These are phyloP conservation scores for Pampus argenteus DNA, from an alignment of 2,797 vertebrate genomes.

Conservation along the genomic window DNA sequence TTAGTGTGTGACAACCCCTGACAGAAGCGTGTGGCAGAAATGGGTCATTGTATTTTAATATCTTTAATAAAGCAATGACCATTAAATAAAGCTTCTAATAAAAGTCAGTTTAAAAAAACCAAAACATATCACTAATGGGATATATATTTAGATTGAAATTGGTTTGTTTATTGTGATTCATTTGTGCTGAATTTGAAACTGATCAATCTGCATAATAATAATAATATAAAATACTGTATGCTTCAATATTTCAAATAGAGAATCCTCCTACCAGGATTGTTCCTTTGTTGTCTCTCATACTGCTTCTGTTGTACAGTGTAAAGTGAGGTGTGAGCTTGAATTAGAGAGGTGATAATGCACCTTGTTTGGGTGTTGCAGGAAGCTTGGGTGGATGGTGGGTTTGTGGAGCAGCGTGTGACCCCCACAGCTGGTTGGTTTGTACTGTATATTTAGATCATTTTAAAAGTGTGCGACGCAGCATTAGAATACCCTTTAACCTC, in stretches of 20 bases:
- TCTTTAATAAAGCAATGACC: conserved; percentile 34
- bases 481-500: conserved; percentile 76
- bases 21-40: conserved; percentile 66
- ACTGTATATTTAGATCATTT: conserved; percentile 50
- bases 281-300: conserved; percentile 32
- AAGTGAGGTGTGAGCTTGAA: conserved; percentile 10
- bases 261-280: conserved; percentile 42
- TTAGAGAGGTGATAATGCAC: conserved; percentile 14
- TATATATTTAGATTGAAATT: conserved; percentile 24
- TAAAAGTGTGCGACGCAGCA: conserved; percentile 57
- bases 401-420: conserved; percentile 22
- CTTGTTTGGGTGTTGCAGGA: conserved; percentile 7
- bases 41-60: conserved; percentile 43
- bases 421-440: conserved; percentile 46
- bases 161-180: conserved; percentile 12
- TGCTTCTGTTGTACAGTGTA: conserved; percentile 28
- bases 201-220: conserved; percentile 42
- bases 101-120: not conserved
- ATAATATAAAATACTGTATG: conserved; percentile 51
- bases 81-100: conserved; percentile 8
- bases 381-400: conserved; percentile 3
- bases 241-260: conserved; percentile 47
- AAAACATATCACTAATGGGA: conserved; percentile 27
- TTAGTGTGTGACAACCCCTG: conserved; percentile 52
- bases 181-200: conserved; percentile 36